A percentile compares a stretch with the other conserved stretches of the same genome.
These are phyloP conservation scores for Drosophila seclusa DNA, from an alignment of 2,888 invertebrate species.

Conservation along the genomic window DNA sequence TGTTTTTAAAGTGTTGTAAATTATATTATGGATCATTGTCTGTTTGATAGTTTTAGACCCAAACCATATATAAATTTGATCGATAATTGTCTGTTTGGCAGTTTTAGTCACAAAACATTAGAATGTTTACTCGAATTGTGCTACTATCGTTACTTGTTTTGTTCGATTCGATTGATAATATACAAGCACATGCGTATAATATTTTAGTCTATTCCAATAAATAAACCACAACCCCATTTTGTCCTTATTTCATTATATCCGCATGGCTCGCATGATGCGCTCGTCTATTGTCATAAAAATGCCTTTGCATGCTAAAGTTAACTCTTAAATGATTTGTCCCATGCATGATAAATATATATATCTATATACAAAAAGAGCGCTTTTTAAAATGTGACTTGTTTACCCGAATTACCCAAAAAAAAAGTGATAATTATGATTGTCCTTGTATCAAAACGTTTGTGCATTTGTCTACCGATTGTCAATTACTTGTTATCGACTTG, in stretches of 20 bases:
- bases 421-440: conserved; percentile 30
- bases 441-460: conserved; percentile 68
- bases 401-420: neutral
- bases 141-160: conserved; percentile 5
- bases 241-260: conserved; percentile 32
- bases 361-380: neutral
- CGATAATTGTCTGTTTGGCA: neutral
- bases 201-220: conserved; percentile 7
- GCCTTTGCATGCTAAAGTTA: conserved; percentile 32
- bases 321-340: conserved; percentile 8
- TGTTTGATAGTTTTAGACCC: neutral
- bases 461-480: conserved; percentile 65
- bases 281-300: conserved; percentile 52
- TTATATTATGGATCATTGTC: neutral
- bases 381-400: conserved; percentile 6
- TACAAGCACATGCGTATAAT: conserved; percentile 14
- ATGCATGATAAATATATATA: conserved; percentile 47
- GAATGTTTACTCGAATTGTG: neutral
- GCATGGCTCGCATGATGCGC: conserved; percentile 65
- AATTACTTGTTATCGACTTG: conserved; percentile 43
- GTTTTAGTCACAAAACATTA: neutral
- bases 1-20: neutral
- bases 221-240: neutral
- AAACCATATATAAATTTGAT: neutral
- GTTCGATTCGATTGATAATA: conserved; percentile 23